Conservation (phyloP, 2,888 invertebrate species). For the Spilarctia lutea region DNA sequence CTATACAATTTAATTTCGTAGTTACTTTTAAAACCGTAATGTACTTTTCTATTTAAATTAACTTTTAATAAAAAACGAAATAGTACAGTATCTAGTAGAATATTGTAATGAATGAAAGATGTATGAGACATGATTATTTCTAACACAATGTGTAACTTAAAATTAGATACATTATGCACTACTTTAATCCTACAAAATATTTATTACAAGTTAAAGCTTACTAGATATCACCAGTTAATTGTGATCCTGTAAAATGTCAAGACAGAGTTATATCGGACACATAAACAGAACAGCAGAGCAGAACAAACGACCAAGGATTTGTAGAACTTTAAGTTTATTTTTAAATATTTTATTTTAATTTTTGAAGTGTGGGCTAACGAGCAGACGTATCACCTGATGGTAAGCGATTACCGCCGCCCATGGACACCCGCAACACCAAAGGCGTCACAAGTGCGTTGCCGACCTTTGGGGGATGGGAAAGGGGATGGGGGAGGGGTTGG, state of each 20-base stretch:
- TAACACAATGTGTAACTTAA: not conserved
- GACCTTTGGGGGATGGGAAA: no score
- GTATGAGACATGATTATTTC: not conserved
- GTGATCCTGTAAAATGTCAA: constrained; percentile 23
- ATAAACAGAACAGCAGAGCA: not conserved
- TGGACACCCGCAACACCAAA: no score
- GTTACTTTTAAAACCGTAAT: not conserved
- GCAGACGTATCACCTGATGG: no score
- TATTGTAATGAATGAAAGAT: not conserved
- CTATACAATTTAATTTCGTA: not conserved
- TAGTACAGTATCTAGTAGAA: not conserved
- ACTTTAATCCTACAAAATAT: constrained; percentile 10
- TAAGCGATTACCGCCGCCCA: no score
- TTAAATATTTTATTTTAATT: no score
- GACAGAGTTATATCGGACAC: constrained; percentile 2
- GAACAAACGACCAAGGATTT: not conserved
- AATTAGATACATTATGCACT: not conserved
- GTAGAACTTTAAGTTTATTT: no score
- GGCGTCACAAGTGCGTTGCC: no score
- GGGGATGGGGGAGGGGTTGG: no score
- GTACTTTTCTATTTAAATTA: not conserved
- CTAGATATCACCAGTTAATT: constrained; percentile 20
- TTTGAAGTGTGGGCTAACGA: no score
- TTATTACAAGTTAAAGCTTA: constrained; percentile 22
- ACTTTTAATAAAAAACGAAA: not conserved